Conservation (phyloP, 2,888 invertebrate species). For the Erebia palarica region DNA sequence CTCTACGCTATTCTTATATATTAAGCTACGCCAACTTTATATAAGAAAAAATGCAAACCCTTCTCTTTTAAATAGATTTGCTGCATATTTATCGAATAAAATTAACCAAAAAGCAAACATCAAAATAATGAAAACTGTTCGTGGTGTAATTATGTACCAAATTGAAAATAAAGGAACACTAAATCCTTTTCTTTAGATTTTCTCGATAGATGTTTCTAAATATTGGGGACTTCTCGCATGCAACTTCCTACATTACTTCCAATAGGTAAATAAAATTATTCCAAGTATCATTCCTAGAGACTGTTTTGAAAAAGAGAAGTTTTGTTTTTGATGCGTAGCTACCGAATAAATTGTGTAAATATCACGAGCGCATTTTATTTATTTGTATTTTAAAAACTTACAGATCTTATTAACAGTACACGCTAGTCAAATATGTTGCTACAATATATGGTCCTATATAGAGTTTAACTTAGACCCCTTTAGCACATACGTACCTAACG, state of each 20-base stretch:
- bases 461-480: constrained; percentile 5
- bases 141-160: neutral
- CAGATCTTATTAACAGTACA: too few species aligned
- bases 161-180: too few species aligned
- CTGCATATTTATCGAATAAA: neutral
- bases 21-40: neutral
- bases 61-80: neutral
- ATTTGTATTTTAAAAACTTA: neutral
- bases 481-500: constrained; percentile 7
- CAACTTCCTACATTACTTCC: neutral
- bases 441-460: neutral
- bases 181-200: too few species aligned
- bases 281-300: neutral
- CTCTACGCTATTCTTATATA: neutral
- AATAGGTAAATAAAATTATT: neutral
- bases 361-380: neutral
- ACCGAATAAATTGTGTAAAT: neutral
- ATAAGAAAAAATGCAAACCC: neutral
- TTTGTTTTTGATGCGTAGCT: neutral
- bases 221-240: neutral
- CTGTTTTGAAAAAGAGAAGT: neutral
- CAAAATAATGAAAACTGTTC: neutral
- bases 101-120: neutral
- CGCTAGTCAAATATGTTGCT: constrained; percentile 12
- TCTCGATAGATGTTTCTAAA: too few species aligned